Evolutionary conservation across 2,888 invertebrate species (phyloP), one percentile per base, ranked within the genome.

Genomic region (Pegoplata infirma): DNA sequence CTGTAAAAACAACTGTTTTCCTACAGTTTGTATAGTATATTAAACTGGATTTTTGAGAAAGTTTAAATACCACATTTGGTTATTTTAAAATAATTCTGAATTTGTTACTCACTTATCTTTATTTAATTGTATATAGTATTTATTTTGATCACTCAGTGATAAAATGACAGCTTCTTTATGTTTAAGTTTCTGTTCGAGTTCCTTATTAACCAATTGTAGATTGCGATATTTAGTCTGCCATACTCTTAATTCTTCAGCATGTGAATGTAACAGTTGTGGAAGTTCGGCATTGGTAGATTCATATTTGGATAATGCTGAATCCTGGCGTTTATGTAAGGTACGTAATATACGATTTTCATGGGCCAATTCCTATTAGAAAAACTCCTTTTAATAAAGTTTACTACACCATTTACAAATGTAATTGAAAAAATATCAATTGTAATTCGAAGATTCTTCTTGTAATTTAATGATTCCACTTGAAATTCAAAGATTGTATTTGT

Each of bases 231-330:
- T 93, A 49, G 91, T 90, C 84, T 94, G 93, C 87, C 95, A 92
- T 14, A 94, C 91, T 61, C 95, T 91, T 68, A 95, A 90, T 89
- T 96, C 96, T 86, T 96, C 96, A 78, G 92, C 93, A 87, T 96
- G 95, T 0, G 94, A 93, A 87, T 93, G 93, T 44, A 96, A 90
- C 2, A 88, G 71, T 85, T 94, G 92, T 0, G 96, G 96, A 59
- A 96, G 88, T 86, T 95, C 95, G 0, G 95, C 95, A 84, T 94
- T 94, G 1, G 93, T 92, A 28, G 93, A 94, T 89, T 96, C 95
- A 85, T 90, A 93, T 91, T 93, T 94, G 82, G 93, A 92, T 61
- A 96, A 88, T 0, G 95, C 95, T 74, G 93, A 92, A 84, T 95
- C 95, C 84, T 96, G 96, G 59, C 95, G 92, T 86, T 94, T 95